phyloP scores from a whole-genome alignment of 1,140 invertebrate genomes.

The Drosophila grimshawi region DNA sequence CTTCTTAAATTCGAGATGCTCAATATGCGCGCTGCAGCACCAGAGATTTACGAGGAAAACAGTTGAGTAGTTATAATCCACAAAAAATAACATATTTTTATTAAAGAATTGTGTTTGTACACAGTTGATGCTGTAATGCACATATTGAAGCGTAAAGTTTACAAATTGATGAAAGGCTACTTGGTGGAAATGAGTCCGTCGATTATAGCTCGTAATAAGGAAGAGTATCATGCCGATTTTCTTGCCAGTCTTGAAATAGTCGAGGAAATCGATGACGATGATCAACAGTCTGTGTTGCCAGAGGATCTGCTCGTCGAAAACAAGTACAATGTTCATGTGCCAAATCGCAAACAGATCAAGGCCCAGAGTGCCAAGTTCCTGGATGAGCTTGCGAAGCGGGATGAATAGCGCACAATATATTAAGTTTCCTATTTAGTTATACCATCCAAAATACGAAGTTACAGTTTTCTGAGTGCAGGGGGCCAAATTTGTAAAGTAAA shows the following conservation, averaged over 20 bases:
- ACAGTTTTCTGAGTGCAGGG: background rate
- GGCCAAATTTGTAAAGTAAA: slow-evolving; percentile 2
- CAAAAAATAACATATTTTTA: background rate
- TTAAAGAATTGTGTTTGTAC: background rate
- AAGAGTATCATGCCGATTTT: slow-evolving; percentile 71
- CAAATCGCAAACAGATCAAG: slow-evolving; percentile 78
- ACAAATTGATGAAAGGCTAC: slow-evolving; percentile 75
- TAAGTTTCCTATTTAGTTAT: background rate
- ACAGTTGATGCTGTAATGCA: slow-evolving; percentile 72
- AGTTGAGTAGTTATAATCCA: slow-evolving; percentile 56
- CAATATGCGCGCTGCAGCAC: slow-evolving; percentile 72
- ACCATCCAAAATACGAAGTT: background rate
- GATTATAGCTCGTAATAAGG: slow-evolving; percentile 48
- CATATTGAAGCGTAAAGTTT: slow-evolving; percentile 69
- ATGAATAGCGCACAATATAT: slow-evolving; percentile 46
- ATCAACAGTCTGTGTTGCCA: slow-evolving; percentile 22
- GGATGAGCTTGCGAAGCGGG: slow-evolving; percentile 71
- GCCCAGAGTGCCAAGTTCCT: slow-evolving; percentile 70
- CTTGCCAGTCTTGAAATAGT: slow-evolving; percentile 55
- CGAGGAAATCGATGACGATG: slow-evolving; percentile 43
- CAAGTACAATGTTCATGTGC: slow-evolving; percentile 70
- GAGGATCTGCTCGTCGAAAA: slow-evolving; percentile 66
- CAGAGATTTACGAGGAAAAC: slow-evolving; percentile 74
- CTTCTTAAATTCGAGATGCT: slow-evolving; percentile 79
- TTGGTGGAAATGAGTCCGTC: slow-evolving; percentile 57